Evolutionary conservation across 1,140 invertebrate species (phyloP).

Genomic region (Pseudomyrmex gracilis): DNA sequence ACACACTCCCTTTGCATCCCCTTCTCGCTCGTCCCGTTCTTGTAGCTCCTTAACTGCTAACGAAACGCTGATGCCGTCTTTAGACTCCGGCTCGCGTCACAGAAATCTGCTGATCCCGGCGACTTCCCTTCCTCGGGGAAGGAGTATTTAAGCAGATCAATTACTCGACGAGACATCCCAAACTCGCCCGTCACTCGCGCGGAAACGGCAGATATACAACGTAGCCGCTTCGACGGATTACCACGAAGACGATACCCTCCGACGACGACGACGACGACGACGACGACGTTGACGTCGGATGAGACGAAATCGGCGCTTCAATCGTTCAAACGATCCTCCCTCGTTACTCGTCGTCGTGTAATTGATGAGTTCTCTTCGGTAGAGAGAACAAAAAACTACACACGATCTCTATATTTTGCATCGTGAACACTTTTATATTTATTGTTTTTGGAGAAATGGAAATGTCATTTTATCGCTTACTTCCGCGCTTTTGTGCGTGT

Average conservation of each 20-base stretch:
- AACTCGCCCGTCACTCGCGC: constrained; percentile 46
- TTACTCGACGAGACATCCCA: constrained; percentile 50
- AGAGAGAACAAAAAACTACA: too few relatives aligned
- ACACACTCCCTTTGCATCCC: not conserved
- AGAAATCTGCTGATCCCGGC: constrained; percentile 65
- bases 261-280: not conserved
- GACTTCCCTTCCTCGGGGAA: constrained; percentile 22
- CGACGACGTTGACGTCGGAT: not conserved
- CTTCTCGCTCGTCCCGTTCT: constrained; percentile 4
- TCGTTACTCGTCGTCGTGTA: not conserved
- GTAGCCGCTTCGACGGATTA: constrained; percentile 23
- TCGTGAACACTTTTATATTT: constrained; percentile 7
- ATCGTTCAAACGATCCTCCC: not conserved
- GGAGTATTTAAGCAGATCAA: constrained; percentile 65
- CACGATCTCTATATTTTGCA: not conserved
- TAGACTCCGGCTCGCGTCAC: constrained; percentile 23
- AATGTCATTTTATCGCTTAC: constrained; percentile 11
- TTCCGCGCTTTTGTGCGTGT: constrained; percentile 19
- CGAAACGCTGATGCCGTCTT: constrained; percentile 48
- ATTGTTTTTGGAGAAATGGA: constrained; percentile 1
- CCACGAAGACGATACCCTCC: constrained; percentile 7
- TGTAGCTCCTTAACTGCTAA: constrained; percentile 51
- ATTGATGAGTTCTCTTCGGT: not conserved
- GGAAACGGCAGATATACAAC: constrained; percentile 25
- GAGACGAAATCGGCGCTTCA: not conserved